These are phyloP conservation scores for Pammene fasciana DNA, from an alignment of 2,888 invertebrate species.

Conservation along the genomic window DNA sequence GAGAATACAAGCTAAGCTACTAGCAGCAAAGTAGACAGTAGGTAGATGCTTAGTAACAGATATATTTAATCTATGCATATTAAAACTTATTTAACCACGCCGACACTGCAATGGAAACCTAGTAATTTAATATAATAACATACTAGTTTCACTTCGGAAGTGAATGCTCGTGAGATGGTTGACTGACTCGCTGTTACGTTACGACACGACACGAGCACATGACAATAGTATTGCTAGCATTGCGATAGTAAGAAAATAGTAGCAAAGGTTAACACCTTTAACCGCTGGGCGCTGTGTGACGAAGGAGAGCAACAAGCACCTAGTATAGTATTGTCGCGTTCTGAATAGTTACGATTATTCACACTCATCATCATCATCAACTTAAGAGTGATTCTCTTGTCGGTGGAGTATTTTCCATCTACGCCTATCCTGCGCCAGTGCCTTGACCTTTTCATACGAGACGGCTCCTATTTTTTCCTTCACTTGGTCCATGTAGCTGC, in stretches of 20 bases:
- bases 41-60: too few species aligned
- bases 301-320: neutral
- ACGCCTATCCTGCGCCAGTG: too few species aligned
- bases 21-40: too few species aligned
- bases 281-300: neutral
- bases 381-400: too few species aligned
- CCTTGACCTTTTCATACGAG: too few species aligned
- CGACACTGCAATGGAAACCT: neutral
- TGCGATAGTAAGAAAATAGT: neutral
- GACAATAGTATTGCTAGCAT: slow-evolving; percentile 2
- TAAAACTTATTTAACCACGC: neutral
- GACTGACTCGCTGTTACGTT: slow-evolving; percentile 18
- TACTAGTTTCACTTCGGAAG: slow-evolving; percentile 1
- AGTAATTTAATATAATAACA: slow-evolving; percentile 4
- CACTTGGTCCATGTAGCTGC: too few species aligned
- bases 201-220: slow-evolving; percentile 18
- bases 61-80: too few species aligned
- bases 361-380: too few species aligned
- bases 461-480: too few species aligned
- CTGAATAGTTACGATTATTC: too few species aligned
- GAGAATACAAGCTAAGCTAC: too few species aligned
- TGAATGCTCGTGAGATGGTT: neutral
- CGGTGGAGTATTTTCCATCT: too few species aligned
- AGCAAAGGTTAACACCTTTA: slow-evolving; percentile 19
- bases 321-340: neutral